Evolutionary conservation across 2,797 vertebrate genomes (phyloP).

Genomic region (Gouania willdenowi): DNA sequence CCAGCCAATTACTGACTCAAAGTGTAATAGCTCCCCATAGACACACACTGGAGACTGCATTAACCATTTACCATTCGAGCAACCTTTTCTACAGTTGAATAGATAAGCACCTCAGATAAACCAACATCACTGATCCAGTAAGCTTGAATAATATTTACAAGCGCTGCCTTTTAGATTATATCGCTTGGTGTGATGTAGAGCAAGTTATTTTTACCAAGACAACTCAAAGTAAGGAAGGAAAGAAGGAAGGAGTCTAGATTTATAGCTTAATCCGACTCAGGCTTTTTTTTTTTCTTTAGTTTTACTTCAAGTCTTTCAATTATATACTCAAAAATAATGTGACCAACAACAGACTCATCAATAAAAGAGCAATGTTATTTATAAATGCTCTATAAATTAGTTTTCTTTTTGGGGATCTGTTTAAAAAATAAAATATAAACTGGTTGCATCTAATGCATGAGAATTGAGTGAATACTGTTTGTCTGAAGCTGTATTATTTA

Average conservation of each 20-base stretch:
- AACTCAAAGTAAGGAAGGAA: not conserved
- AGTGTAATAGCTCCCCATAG: not conserved
- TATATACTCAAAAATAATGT: too few relatives aligned
- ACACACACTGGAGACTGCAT: not conserved
- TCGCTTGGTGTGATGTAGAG: constrained; percentile 22
- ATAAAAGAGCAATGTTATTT: too few relatives aligned
- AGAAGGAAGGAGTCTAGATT: not conserved
- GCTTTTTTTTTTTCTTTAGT: too few relatives aligned
- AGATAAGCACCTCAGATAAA: constrained; percentile 10
- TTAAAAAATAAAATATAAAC: too few relatives aligned
- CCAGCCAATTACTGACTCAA: not conserved
- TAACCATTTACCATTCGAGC: constrained; percentile 7
- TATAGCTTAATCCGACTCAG: too few relatives aligned
- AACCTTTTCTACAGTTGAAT: constrained; percentile 29
- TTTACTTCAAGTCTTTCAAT: too few relatives aligned
- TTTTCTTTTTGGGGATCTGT: too few relatives aligned
- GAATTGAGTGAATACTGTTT: too few relatives aligned
- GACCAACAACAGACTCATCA: too few relatives aligned
- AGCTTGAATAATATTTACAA: constrained; percentile 39
- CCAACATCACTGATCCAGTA: constrained; percentile 20
- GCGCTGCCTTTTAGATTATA: constrained; percentile 24
- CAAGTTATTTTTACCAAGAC: constrained; percentile 30
- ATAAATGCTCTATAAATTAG: too few relatives aligned
- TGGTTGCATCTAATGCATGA: too few relatives aligned
- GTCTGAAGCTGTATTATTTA: too few relatives aligned